A percentile compares a stretch with the other conserved stretches of the same genome.
Conservation (phyloP, 1,140 invertebrate species). For the Linepithema humile region DNA sequence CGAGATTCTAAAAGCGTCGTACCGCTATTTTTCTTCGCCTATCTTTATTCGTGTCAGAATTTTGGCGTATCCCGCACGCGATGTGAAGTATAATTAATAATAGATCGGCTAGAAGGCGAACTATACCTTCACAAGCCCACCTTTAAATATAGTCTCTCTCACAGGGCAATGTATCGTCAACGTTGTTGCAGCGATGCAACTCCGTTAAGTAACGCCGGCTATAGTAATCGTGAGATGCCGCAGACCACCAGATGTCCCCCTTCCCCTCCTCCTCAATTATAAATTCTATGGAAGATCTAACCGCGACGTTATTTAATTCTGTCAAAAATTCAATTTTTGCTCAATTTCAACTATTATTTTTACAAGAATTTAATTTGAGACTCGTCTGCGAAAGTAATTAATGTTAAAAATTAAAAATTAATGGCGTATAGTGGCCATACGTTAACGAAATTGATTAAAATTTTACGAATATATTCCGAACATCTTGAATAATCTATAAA, state of each 20-base stretch:
- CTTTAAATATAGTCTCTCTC: slow-evolving; percentile 38
- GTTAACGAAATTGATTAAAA: slow-evolving; percentile 17
- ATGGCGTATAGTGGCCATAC: background rate
- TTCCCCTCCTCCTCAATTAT: background rate
- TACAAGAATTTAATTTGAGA: background rate
- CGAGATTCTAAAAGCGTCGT: slow-evolving; percentile 6
- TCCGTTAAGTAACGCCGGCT: slow-evolving; percentile 21
- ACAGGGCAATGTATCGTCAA: background rate
- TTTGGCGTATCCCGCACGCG: background rate
- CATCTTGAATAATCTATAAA: too few species aligned
- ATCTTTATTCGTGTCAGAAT: slow-evolving; percentile 44
- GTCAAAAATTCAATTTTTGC: background rate
- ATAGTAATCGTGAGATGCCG: slow-evolving; percentile 27
- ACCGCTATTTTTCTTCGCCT: slow-evolving; percentile 32
- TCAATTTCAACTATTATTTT: background rate
- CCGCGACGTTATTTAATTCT: background rate
- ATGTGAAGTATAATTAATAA: slow-evolving; percentile 44
- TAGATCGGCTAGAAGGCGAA: slow-evolving; percentile 27
- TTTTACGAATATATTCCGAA: background rate
- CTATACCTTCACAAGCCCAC: slow-evolving; percentile 3
- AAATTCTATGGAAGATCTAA: background rate
- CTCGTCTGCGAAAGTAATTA: background rate
- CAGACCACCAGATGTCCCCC: slow-evolving; percentile 12
- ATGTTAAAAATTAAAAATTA: background rate
- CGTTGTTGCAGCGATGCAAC: slow-evolving; percentile 2